A percentile compares a stretch with the other conserved stretches of the same genome.
Evolutionary conservation across 2,888 invertebrate species (phyloP).

Genomic region (Pollenia amentaria): DNA sequence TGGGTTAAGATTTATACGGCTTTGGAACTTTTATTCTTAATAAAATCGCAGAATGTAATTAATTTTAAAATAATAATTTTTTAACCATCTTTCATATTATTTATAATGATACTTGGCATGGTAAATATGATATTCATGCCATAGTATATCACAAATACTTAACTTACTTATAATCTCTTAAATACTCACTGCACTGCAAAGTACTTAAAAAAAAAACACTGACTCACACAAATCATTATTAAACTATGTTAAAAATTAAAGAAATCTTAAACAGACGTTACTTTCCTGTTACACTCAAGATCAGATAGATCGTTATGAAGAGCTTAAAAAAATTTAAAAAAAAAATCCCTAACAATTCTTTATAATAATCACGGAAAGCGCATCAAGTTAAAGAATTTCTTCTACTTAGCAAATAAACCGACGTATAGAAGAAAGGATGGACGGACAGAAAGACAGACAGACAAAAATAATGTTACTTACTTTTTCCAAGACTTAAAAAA

Average conservation of each 20-base stretch:
- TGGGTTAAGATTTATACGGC: too few relatives aligned
- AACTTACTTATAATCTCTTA: conserved; percentile 33
- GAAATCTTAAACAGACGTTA: conserved; percentile 54
- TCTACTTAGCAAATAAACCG: conserved; percentile 58
- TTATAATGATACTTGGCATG: conserved; percentile 38
- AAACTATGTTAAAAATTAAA: conserved; percentile 60
- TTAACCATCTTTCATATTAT: conserved; percentile 15
- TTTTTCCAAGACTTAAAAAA: conserved; percentile 31
- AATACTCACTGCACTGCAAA: conserved; percentile 10
- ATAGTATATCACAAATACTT: conserved; percentile 58
- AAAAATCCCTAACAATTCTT: conserved; percentile 61
- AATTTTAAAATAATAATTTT: neutral
- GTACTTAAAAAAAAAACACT: neutral
- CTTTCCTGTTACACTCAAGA: conserved; percentile 40
- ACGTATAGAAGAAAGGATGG: conserved; percentile 13
- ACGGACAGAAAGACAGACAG: neutral
- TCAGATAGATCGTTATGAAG: conserved; percentile 65
- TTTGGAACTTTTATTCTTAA: too few relatives aligned
- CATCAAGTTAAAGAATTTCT: conserved; percentile 66
- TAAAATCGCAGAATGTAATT: too few relatives aligned
- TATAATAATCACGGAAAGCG: conserved; percentile 59
- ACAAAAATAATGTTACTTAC: conserved; percentile 23
- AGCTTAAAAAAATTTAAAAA: conserved; percentile 24
- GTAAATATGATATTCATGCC: conserved; percentile 50
- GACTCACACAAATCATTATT: conserved; percentile 52